Conservation (phyloP, 2,797 vertebrate genomes). For the Rhinophrynus dorsalis region DNA sequence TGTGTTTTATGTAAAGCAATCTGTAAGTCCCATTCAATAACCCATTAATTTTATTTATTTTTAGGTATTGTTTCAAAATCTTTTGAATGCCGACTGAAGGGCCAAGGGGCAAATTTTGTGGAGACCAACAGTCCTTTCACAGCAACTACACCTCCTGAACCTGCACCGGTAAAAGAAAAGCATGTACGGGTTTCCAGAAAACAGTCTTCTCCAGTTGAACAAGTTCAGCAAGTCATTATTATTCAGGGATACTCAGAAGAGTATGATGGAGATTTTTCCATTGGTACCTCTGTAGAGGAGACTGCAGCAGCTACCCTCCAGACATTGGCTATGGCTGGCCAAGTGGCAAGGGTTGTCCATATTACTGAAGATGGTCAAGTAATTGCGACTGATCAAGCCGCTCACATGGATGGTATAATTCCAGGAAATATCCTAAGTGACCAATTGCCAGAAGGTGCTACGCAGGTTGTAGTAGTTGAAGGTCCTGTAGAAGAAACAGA, state of each 20-base stretch:
- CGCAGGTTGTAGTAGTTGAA: conserved; percentile 89
- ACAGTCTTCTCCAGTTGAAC: conserved; percentile 61
- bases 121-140: conserved; percentile 78
- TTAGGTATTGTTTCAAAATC: conserved; percentile 97
- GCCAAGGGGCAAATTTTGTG: conserved; percentile 92
- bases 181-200: conserved; percentile 51
- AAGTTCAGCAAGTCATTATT: conserved; percentile 93
- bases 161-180: conserved; percentile 60
- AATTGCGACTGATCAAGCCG: conserved; percentile 75
- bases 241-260: conserved; percentile 81
- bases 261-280: conserved; percentile 75
- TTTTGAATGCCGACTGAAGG: conserved; percentile 94
- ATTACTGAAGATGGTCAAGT: conserved; percentile 93
- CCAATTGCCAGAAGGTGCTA: conserved; percentile 65
- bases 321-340: conserved; percentile 90
- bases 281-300: conserved; percentile 87
- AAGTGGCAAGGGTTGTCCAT: conserved; percentile 91
- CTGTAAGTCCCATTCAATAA: too few relatives aligned
- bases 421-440: conserved; percentile 67
- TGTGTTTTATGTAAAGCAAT: too few relatives aligned
- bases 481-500: conserved; percentile 56
- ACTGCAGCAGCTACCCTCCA: conserved; percentile 92
- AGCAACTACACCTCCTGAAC: conserved; percentile 63
- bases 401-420: conserved; percentile 65
- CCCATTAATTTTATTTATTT: conserved; percentile 56